Evolutionary conservation across 2,113 vertebrate genomes (phyloP).

Genomic region (Lipotes vexillifer): DNA sequence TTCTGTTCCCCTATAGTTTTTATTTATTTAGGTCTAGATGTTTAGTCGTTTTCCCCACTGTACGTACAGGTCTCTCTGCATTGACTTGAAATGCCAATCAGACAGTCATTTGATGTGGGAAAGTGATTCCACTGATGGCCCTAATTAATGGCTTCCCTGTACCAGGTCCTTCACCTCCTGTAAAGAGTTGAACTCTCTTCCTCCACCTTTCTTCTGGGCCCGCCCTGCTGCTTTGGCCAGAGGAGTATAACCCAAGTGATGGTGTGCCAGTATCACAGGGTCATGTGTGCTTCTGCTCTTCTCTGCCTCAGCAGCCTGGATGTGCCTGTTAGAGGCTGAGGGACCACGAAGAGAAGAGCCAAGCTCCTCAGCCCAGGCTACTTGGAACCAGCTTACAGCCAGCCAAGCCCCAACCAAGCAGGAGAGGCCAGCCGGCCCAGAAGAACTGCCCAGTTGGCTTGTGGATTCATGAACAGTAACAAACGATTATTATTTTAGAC

Average conservation of each 20-base stretch:
- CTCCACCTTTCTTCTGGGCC: not conserved
- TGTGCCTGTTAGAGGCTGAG: not conserved
- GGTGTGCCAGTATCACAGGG: not conserved
- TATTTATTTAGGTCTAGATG: not conserved
- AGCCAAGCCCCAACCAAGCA: not conserved
- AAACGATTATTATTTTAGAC: not conserved
- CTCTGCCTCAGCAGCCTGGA: not conserved
- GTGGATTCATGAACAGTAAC: not conserved
- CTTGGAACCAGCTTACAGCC: too few species aligned
- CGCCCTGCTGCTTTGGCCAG: not conserved
- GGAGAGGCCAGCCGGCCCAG: too few species aligned
- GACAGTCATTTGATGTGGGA: rapidly evolving
- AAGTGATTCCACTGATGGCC: rapidly evolving
- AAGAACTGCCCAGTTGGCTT: not conserved
- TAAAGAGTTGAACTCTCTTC: not conserved
- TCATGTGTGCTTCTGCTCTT: rapidly evolving
- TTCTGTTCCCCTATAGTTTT: not conserved
- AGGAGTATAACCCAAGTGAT: too few species aligned
- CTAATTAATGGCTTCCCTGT: rapidly evolving
- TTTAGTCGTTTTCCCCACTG: not conserved
- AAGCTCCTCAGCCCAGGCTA: rapidly evolving
- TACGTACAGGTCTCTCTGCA: rapidly evolving
- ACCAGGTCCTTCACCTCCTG: not conserved
- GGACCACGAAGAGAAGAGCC: too few species aligned
- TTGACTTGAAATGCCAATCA: rapidly evolving